Percentiles rank a stretch among this genome's conserved stretches.
Conservation (phyloP, 2,797 vertebrate species). For the Lindbergichthys nudifrons region DNA sequence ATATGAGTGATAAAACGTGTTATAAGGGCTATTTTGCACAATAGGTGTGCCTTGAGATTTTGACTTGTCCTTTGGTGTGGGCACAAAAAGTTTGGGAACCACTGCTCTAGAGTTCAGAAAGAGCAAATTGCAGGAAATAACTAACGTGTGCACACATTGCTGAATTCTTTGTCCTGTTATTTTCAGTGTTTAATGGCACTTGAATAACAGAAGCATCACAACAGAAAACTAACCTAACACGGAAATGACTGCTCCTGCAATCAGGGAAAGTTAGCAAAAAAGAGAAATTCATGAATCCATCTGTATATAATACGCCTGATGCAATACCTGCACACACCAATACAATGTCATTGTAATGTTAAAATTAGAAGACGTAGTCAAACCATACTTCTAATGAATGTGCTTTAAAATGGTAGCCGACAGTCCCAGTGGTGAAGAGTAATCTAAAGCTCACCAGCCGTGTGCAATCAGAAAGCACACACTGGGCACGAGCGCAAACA, state of each 20-base stretch:
- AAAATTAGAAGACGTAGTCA: conserved; percentile 15
- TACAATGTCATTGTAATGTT: background rate
- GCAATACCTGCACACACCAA: background rate
- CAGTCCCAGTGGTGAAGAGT: conserved; percentile 4
- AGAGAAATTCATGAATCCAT: conserved; percentile 9
- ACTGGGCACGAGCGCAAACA: conserved; percentile 8
- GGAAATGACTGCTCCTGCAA: conserved; percentile 29
- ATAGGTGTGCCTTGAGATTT: no score
- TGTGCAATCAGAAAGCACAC: conserved; percentile 17
- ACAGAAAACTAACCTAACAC: conserved; percentile 39
- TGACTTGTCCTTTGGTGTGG: no score
- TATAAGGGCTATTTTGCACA: no score
- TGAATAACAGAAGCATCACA: conserved; percentile 11
- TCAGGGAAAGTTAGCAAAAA: conserved; percentile 12
- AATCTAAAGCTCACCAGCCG: conserved; percentile 1
- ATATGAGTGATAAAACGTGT: no score
- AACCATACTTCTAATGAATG: background rate
- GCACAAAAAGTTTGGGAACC: no score
- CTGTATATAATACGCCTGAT: conserved; percentile 1
- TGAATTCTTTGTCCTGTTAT: background rate
- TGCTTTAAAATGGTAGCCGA: conserved; percentile 26
- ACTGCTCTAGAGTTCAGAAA: background rate
- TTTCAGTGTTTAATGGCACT: conserved; percentile 34
- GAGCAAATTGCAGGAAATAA: conserved; percentile 18
- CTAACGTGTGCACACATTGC: conserved; percentile 1